Conservation (phyloP, 2,797 vertebrate genomes). For the Rhabdophis nuchalis region DNA sequence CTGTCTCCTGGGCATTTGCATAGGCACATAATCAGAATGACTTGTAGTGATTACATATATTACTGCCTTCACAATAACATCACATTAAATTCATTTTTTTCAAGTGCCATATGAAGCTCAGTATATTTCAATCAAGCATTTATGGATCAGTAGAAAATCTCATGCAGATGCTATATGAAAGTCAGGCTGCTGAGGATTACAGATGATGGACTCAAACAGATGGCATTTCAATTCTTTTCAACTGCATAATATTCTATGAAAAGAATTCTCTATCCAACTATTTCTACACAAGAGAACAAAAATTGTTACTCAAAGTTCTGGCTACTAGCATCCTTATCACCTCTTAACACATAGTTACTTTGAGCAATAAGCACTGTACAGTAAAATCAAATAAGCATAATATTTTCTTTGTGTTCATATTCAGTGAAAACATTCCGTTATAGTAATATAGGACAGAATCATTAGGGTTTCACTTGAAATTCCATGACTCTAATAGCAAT, state of each 20-base stretch:
- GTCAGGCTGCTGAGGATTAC: neutral
- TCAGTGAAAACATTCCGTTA: constrained; percentile 35
- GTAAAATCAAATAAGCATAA: neutral
- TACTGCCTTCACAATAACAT: neutral
- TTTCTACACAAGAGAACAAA: neutral
- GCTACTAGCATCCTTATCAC: neutral
- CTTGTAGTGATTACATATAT: neutral
- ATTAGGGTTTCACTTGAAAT: constrained; percentile 47
- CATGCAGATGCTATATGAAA: neutral
- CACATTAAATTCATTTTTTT: neutral
- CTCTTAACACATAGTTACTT: neutral
- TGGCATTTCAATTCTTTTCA: neutral
- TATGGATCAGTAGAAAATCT: neutral
- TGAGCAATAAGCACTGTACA: neutral
- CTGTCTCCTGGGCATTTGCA: neutral
- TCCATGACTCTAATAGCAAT: constrained; percentile 23
- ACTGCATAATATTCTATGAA: neutral
- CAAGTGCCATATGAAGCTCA: neutral
- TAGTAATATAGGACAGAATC: constrained; percentile 38
- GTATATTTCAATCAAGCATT: neutral
- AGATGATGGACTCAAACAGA: neutral
- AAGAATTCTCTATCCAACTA: neutral
- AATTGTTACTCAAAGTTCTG: neutral
- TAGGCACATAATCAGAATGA: neutral
- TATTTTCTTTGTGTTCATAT: neutral